Conservation (phyloP, 2,888 invertebrate species). For the Diachrysia chrysitis region DNA sequence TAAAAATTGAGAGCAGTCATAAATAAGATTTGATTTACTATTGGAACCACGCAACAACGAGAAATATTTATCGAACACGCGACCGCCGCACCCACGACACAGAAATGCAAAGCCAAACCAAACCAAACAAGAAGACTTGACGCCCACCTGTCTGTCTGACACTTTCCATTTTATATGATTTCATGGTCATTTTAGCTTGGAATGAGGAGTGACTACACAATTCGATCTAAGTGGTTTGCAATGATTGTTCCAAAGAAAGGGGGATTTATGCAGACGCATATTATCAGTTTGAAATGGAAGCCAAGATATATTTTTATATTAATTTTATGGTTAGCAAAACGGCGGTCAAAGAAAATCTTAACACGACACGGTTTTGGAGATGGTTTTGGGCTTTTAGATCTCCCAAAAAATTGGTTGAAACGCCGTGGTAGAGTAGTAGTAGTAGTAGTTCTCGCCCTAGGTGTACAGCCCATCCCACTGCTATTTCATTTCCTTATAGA, state of each 20-base stretch:
- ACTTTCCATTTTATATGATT: conserved; percentile 48
- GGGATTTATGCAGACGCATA: too few relatives aligned
- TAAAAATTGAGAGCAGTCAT: background rate
- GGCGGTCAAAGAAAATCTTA: too few relatives aligned
- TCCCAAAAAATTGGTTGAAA: too few relatives aligned
- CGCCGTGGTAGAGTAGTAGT: too few relatives aligned
- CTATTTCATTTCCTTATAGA: too few relatives aligned
- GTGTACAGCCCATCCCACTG: too few relatives aligned
- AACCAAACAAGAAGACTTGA: conserved; percentile 18
- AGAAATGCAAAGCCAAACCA: background rate
- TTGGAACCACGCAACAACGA: background rate
- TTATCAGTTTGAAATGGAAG: too few relatives aligned
- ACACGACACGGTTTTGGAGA: too few relatives aligned
- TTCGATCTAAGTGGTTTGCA: background rate
- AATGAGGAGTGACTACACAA: conserved; percentile 8
- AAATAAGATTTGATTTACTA: conserved; percentile 3
- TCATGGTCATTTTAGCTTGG: conserved; percentile 37
- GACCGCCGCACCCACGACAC: conserved; percentile 21
- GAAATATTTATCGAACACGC: background rate
- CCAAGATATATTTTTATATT: too few relatives aligned
- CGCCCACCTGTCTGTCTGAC: conserved; percentile 40
- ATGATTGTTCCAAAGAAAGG: background rate
- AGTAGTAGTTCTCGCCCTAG: too few relatives aligned
- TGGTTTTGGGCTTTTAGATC: too few relatives aligned
- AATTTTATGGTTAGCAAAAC: too few relatives aligned